Percentiles rank a stretch among this genome's conserved stretches.
phyloP scores from a whole-genome alignment of 2,888 invertebrate species.

The Steromphala cineraria region DNA sequence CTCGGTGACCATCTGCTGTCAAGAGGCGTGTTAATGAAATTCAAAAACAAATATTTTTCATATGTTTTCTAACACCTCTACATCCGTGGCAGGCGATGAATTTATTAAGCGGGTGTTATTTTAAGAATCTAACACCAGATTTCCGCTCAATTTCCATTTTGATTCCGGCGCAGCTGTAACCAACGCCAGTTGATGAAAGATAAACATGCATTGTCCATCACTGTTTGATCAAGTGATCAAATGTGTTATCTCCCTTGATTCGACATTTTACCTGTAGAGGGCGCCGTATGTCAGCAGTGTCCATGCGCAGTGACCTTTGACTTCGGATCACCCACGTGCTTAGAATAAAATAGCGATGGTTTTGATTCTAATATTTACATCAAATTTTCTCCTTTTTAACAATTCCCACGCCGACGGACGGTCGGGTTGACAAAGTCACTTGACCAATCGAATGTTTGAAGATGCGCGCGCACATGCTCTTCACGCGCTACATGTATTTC shows the following conservation, averaged over 20 bases:
- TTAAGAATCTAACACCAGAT: not conserved
- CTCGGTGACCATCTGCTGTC: not conserved
- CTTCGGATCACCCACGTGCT: not conserved
- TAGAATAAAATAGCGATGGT: not conserved
- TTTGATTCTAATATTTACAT: not conserved
- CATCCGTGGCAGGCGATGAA: not conserved
- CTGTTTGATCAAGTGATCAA: not conserved
- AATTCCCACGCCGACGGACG: not conserved
- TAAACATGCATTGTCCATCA: not conserved
- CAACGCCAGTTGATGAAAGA: not conserved
- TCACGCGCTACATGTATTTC: too few relatives aligned
- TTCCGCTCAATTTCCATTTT: slow-evolving; percentile 8
- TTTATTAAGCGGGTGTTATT: not conserved
- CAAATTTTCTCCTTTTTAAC: not conserved
- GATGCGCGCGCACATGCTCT: too few relatives aligned
- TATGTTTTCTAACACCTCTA: not conserved
- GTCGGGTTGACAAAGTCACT: too few relatives aligned
- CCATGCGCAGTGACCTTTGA: not conserved
- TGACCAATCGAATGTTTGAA: too few relatives aligned
- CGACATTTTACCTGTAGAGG: not conserved
- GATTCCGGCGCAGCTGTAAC: not conserved
- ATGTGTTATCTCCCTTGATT: not conserved
- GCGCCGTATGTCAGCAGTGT: not conserved
- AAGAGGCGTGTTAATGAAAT: not conserved
- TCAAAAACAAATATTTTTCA: slow-evolving; percentile 5